Conservation (phyloP, 2,113 vertebrate species). For the Labrus mixtus region DNA sequence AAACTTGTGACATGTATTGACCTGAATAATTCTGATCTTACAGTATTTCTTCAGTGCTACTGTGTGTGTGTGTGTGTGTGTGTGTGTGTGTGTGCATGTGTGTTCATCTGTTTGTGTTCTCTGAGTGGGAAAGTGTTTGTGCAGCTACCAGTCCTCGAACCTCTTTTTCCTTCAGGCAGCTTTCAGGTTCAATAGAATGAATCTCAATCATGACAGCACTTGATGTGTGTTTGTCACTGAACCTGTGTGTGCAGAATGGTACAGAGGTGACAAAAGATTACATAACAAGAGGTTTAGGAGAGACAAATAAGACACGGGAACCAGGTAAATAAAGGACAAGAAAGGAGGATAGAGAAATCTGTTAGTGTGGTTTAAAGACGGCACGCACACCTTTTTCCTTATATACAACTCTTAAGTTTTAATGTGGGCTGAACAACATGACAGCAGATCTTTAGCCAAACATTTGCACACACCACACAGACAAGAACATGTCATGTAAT, state of each 20-base stretch:
- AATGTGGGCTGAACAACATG: too few relatives aligned
- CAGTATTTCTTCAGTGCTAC: too few relatives aligned
- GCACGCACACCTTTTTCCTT: constrained; percentile 7
- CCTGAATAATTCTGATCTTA: too few relatives aligned
- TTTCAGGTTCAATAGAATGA: constrained; percentile 38
- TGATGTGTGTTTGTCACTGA: too few relatives aligned
- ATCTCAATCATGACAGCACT: constrained; percentile 11
- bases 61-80: too few relatives aligned
- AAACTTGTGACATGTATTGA: too few relatives aligned
- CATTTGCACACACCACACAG: background rate
- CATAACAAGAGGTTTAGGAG: constrained; percentile 31
- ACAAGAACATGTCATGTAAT: background rate
- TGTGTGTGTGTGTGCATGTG: too few relatives aligned
- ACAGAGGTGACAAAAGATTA: background rate
- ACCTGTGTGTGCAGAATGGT: background rate
- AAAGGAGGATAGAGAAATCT: too few relatives aligned
- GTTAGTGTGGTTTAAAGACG: background rate
- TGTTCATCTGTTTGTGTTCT: too few relatives aligned
- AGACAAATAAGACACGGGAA: background rate
- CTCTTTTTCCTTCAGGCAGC: constrained; percentile 3
- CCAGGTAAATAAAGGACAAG: background rate
- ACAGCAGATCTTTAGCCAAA: too few relatives aligned
- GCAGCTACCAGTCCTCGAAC: constrained; percentile 3
- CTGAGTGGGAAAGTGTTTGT: too few relatives aligned
- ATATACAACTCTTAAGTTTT: background rate